Percentiles rank a stretch among this genome's conserved stretches.
Conservation (phyloP, 2,797 vertebrate genomes). For the Eurystomus glaucurus region DNA sequence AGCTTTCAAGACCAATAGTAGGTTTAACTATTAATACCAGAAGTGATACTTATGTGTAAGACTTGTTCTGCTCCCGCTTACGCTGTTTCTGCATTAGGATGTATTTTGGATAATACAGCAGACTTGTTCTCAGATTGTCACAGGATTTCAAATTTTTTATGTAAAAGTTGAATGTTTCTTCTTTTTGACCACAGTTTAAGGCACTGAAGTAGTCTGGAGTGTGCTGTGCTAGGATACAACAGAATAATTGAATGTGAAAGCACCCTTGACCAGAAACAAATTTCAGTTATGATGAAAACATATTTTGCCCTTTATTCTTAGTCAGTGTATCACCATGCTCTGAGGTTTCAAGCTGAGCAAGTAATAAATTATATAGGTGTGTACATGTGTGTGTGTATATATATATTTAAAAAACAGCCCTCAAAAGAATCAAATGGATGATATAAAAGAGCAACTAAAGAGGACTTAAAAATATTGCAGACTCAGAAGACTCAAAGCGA, state of each 20-base stretch:
- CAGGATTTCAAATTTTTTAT: background rate
- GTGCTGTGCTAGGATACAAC: background rate
- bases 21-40: background rate
- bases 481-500: background rate
- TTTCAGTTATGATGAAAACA: background rate
- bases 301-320: background rate
- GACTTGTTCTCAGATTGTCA: background rate
- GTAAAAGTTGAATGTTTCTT: background rate
- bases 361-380: background rate
- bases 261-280: background rate
- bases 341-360: background rate
- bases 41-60: background rate
- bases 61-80: background rate
- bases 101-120: background rate
- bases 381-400: background rate
- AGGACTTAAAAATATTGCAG: background rate
- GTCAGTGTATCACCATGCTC: background rate
- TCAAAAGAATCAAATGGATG: background rate
- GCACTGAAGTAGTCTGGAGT: background rate
- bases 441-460: background rate
- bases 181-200: background rate
- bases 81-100: rapidly evolving
- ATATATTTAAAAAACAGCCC: background rate
- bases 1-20: background rate
- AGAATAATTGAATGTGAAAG: background rate